Evolutionary conservation across 1,140 invertebrate species (phyloP).

Genomic region (Aphaenogaster rudis): DNA sequence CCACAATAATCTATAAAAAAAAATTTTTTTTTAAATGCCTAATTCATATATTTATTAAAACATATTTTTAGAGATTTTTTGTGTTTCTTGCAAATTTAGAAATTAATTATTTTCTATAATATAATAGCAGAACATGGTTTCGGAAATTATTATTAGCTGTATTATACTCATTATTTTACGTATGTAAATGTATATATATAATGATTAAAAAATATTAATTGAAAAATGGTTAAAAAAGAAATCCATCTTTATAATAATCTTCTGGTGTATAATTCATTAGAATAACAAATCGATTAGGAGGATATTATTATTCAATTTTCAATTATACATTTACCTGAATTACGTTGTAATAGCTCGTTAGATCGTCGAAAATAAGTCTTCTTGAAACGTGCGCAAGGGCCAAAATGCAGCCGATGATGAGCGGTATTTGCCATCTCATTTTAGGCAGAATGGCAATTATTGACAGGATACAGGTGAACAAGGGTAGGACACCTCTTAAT

Average conservation of each 20-base stretch:
- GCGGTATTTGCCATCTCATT: conserved; percentile 76
- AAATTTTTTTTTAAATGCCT: neutral
- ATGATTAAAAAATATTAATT: neutral
- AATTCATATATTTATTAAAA: neutral
- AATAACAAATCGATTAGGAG: neutral
- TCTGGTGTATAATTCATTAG: neutral
- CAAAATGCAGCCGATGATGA: conserved; percentile 77
- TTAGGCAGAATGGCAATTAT: conserved; percentile 82
- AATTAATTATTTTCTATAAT: too few relatives aligned
- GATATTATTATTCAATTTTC: neutral
- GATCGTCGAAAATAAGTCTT: conserved; percentile 71
- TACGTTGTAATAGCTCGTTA: conserved; percentile 68
- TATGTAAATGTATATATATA: neutral
- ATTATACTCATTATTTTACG: neutral
- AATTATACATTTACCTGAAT: conserved; percentile 74
- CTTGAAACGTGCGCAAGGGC: conserved; percentile 73
- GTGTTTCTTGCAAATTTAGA: neutral
- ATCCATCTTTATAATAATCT: neutral
- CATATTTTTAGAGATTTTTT: neutral
- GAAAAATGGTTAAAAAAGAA: neutral
- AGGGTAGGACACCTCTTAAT: conserved; percentile 76
- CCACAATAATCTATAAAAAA: conserved; percentile 76
- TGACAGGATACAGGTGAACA: conserved; percentile 80
- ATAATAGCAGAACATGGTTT: neutral
- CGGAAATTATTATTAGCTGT: neutral